phyloP scores from a whole-genome alignment of 2,113 vertebrate genomes.

The Corythornis cristatus region DNA sequence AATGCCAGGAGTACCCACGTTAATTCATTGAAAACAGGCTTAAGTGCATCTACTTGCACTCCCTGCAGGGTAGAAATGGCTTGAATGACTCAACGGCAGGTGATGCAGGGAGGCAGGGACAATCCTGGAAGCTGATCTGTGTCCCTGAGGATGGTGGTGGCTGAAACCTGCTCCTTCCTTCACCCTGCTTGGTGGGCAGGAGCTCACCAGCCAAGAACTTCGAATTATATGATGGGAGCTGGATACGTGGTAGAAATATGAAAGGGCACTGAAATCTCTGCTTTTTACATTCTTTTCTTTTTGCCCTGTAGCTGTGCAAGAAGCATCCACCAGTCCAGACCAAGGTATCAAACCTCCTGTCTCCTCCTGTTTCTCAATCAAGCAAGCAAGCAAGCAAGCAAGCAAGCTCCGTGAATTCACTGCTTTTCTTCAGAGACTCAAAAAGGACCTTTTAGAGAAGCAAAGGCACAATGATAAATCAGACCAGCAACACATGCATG shows the following conservation, averaged over 20 bases:
- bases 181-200: neutral
- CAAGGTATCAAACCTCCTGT: neutral
- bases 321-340: neutral
- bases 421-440: neutral
- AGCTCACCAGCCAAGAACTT: fast-evolving
- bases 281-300: neutral
- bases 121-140: neutral
- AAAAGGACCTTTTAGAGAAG: neutral
- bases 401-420: neutral
- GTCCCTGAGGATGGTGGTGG: neutral
- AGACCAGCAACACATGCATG: neutral
- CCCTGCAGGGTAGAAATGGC: neutral
- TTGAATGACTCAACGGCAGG: neutral
- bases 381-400: neutral
- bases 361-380: neutral
- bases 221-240: fast-evolving
- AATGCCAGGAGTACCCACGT: neutral
- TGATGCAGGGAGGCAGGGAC: neutral
- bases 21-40: neutral
- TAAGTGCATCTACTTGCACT: neutral
- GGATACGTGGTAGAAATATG: fast-evolving
- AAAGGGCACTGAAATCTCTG: neutral
- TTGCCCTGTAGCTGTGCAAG: neutral
- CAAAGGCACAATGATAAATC: neutral
- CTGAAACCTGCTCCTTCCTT: neutral